Conservation (phyloP, 2,888 invertebrate species). For the Eupithecia pulchellata region DNA sequence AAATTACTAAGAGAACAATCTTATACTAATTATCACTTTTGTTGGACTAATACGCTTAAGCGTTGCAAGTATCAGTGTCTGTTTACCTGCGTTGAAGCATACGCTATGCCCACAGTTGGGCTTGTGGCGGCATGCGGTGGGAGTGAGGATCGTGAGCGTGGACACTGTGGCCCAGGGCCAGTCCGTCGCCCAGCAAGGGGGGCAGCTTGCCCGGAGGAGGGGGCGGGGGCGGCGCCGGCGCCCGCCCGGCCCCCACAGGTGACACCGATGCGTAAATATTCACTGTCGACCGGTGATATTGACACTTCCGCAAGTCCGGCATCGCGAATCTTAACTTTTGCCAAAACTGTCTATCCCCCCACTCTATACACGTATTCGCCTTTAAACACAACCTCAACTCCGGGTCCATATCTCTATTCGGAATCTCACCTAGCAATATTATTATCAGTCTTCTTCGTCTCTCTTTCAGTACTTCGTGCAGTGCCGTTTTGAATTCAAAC, state of each 20-base stretch:
- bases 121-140: conserved; percentile 87
- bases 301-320: conserved; percentile 91
- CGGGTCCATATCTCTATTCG: conserved; percentile 94
- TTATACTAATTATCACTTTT: conserved; percentile 81
- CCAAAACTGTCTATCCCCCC: conserved; percentile 98
- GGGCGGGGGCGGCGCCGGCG: conserved; percentile 86
- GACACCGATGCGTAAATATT: conserved; percentile 90
- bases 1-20: conserved; percentile 71
- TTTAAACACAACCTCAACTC: conserved; percentile 95
- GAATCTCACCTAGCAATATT: conserved; percentile 95
- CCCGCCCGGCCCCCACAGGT: conserved; percentile 83
- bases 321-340: conserved; percentile 96
- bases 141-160: conserved; percentile 76
- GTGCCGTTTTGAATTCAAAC: conserved; percentile 97
- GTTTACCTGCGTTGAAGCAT: conserved; percentile 88
- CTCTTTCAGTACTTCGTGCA: conserved; percentile 95
- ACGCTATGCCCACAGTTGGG: conserved; percentile 93
- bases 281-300: conserved; percentile 88
- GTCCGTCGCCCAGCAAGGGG: conserved; percentile 83
- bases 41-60: conserved; percentile 85
- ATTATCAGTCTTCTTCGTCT: conserved; percentile 94
- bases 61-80: conserved; percentile 77
- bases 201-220: conserved; percentile 87
- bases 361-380: conserved; percentile 95
- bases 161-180: conserved; percentile 74